Base-by-base conservation (phyloP, 2,113 vertebrate species). In the Nanger granti region DNA sequence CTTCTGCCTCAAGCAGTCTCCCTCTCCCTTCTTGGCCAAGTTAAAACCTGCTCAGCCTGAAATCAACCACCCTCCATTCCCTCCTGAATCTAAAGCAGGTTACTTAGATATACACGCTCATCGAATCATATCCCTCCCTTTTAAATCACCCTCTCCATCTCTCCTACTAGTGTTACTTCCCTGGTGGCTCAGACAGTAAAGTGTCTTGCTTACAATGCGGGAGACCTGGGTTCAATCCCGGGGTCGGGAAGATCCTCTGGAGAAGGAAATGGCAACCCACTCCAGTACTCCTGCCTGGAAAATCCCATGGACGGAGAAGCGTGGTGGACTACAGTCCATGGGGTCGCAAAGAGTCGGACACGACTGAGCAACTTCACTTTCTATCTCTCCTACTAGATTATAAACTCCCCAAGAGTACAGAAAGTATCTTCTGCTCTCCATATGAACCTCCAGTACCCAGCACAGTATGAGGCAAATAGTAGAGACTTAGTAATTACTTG, bases 301-400 rank as follows among this genome's bases (percentile, higher is more conserved):
- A 34, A 64, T 64, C 13, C 6, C 29, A 64, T 4, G 62, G 62
- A 64, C 0, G 14, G 13, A 64, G 29, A 34, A 64, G 62, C 29
- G 3, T 15, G 62, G 62, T 64, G 14, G 13, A 64, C 14, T 17
- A 64, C 13, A 64, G 62, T 66, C 31, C 62, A 66, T 34, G 62
- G 62, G 62, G 31, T 66, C 14, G 0, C 62, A 8, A 64, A 64
- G 14, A 34, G 62, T 8, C 0, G 0, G 29, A 64, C 62, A 64
- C 3, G 1, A 64, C 29, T 34, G 62, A 15, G 29, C 13, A 0
- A 64, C 29, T 64, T 64, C 62, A 64, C 62, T 66, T 17, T 34
- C 15, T 66, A n/a, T 49, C 34, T 95, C 94, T 96, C 79, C 49
- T 83, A 64, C 28, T 80, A 91, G 47, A 89, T 95, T 88, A 90